Evolutionary conservation across 2,113 vertebrate species (phyloP), one percentile per base, ranked within the genome.

Genomic region (Mastomys coucha): DNA sequence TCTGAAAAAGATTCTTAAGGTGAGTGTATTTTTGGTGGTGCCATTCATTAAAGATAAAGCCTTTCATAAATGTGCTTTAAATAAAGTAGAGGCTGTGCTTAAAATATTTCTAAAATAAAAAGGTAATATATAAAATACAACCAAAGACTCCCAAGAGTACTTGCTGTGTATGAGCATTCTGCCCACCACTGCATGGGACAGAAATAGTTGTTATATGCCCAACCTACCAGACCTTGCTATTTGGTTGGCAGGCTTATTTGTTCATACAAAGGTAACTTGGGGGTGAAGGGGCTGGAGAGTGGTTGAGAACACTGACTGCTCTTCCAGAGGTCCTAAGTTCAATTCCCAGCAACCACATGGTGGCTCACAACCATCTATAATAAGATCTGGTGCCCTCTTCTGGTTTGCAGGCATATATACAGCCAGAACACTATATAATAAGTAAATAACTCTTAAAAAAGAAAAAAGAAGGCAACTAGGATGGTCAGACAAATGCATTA

Each of bases 1-100:
- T 90, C 45, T 91, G 82, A 91, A 91, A 93, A 33, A 6, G 31
- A 78, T n/a, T 97, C 63, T 94, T 93, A 78, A 91, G 91, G 70
- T 65, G 42, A 84, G 49, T 60, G 12, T 58, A n/a, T 20, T 91
- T 69, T 69, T 56, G 16, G 39, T 26, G 42, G 33, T 51, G 16
- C 31, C 36, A 49, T 26, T 53, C 9, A 92, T 85, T 45, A 75
- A 92, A 75, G 36, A 10, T 10, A 85, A 31, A 72, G 19, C 22
- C 42, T 92, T 36, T 16, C 56, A 28, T 31, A 49, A 36, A 73
- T 36, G n/a, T 58, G 19, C 39, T 45, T 24, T 49, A 82, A 49
- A 67, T 78, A 49, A 78, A 78, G 56, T 58, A 42, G 39, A 28
- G 16, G 45, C 19, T 80, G n/a, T 67, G 75, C 75, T 89, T 58